These are phyloP conservation scores for Alethe castanea DNA, from an alignment of 2,113 vertebrate genomes.

Conservation along the genomic window DNA sequence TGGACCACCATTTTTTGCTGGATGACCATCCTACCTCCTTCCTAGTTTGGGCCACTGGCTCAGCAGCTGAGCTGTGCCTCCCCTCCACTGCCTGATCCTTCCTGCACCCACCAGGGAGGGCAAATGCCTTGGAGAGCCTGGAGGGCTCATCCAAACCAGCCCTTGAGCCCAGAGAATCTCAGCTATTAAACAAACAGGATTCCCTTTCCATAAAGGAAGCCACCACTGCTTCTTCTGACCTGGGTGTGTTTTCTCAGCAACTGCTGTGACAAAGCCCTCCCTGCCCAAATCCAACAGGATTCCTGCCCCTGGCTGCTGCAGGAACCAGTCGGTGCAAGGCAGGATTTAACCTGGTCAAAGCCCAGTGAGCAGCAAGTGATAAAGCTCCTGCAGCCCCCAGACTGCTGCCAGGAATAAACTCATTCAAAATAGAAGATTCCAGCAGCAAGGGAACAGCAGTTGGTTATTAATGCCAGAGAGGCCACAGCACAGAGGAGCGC, in stretches of 20 bases:
- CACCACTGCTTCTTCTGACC: neutral
- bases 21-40: neutral
- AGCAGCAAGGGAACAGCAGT: neutral
- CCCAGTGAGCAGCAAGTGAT: neutral
- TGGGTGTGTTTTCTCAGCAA: neutral
- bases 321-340: fast-evolving
- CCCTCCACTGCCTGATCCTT: neutral
- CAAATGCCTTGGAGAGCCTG: neutral
- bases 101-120: neutral
- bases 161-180: neutral
- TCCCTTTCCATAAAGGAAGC: neutral
- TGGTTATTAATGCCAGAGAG: neutral
- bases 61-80: neutral
- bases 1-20: fast-evolving
- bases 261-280: neutral
- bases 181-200: neutral
- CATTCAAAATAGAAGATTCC: neutral
- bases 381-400: neutral
- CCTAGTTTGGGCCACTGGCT: neutral
- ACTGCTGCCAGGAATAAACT: neutral
- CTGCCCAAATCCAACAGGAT: neutral
- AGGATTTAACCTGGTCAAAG: neutral
- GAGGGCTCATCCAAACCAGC: neutral
- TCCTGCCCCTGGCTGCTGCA: neutral
- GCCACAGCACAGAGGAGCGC: fast-evolving